phyloP scores from a whole-genome alignment of 2,113 vertebrate species.

The Nerophis lumbriciformis region DNA sequence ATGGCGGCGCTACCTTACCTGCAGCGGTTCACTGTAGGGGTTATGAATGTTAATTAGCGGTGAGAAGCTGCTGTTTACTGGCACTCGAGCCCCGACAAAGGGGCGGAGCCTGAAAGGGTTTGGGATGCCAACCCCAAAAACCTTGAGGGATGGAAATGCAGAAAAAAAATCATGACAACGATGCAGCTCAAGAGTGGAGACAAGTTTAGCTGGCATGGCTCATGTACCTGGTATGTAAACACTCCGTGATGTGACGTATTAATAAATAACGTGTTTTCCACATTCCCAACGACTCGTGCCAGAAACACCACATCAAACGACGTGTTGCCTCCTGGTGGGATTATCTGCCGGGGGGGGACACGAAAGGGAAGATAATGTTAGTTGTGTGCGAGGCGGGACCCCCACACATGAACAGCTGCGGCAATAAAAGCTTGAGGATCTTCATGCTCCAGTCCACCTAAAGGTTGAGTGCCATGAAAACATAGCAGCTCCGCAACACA shows the following conservation, averaged over 20 bases:
- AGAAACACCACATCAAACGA: conserved; percentile 99
- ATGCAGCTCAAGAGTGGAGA: too few species aligned
- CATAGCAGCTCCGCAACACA: too few species aligned
- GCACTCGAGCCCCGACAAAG: conserved; percentile 94
- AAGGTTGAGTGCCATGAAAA: too few species aligned
- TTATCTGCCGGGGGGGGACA: conserved; percentile 77
- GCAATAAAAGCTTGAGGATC: too few species aligned
- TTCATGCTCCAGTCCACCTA: too few species aligned
- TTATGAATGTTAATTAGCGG: conserved; percentile 98
- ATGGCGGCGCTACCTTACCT: conserved; percentile 66
- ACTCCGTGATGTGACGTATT: conserved; percentile 98
- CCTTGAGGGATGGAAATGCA: conserved; percentile 63
- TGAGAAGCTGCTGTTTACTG: conserved; percentile 98
- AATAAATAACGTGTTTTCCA: conserved; percentile 99
- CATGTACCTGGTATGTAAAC: conserved; percentile 97
- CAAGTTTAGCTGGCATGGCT: neutral
- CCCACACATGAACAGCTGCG: too few species aligned
- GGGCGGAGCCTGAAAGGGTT: conserved; percentile 96
- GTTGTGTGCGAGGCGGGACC: too few species aligned
- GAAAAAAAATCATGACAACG: neutral
- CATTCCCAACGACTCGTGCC: conserved; percentile 94
- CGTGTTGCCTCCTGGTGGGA: conserved; percentile 96
- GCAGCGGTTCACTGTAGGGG: conserved; percentile 93
- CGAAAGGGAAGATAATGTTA: neutral
- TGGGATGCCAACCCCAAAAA: conserved; percentile 96